These are phyloP conservation scores for Geotrupes spiniger DNA, from an alignment of 2,888 invertebrate species.

Conservation along the genomic window DNA sequence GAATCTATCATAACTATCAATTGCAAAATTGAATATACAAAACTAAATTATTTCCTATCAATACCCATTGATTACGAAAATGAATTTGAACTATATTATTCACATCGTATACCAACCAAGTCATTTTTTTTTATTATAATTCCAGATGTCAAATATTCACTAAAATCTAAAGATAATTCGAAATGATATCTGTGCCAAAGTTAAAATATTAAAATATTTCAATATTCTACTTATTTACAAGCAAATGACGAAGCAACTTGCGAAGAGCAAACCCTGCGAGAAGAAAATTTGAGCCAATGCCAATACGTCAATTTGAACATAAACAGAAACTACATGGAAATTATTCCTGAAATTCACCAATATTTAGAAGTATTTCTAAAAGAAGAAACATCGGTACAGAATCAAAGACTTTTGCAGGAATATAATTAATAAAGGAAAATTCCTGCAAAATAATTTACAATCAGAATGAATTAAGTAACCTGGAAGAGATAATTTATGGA, in stretches of 20 bases:
- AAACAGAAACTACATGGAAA: conserved; percentile 14
- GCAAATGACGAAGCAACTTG: not conserved
- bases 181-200: conserved; percentile 15
- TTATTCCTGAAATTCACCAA: conserved; percentile 17
- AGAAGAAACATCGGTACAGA: not conserved
- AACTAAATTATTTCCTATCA: conserved; percentile 19
- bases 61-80: conserved; percentile 20
- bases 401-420: too few relatives aligned
- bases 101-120: conserved; percentile 17
- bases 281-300: not conserved
- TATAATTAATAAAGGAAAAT: too few relatives aligned
- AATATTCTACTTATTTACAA: conserved; percentile 12
- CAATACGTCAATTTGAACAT: conserved; percentile 2
- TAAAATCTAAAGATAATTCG: conserved; percentile 18
- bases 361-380: conserved; percentile 15
- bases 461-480: conserved; percentile 1
- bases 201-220: conserved; percentile 18
- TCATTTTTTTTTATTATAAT: conserved; percentile 14
- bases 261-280: not conserved
- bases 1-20: conserved; percentile 4
- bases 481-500: conserved; percentile 11
- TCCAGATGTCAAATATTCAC: conserved; percentile 13
- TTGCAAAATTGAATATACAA: conserved; percentile 8
- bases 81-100: conserved; percentile 16
- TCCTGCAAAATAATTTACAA: not conserved